Percentiles rank a stretch among this genome's conserved stretches.
These are phyloP conservation scores for Tiaroga cobitis DNA, from an alignment of 2,797 vertebrate genomes.

Conservation along the genomic window DNA sequence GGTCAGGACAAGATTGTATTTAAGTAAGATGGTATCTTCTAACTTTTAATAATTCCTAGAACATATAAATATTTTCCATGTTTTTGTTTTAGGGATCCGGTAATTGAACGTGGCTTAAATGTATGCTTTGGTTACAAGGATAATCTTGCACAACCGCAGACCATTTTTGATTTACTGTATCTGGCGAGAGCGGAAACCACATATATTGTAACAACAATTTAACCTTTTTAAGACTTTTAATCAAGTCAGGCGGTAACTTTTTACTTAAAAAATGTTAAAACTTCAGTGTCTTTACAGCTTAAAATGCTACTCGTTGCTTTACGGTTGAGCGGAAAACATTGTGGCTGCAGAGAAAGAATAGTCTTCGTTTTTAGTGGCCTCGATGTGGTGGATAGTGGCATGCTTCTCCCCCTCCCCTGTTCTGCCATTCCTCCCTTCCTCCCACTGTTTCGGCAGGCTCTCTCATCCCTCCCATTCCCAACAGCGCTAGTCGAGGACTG, in stretches of 20 bases:
- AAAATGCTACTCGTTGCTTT: not conserved
- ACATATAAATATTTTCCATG: conserved; percentile 47
- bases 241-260: conserved; percentile 21
- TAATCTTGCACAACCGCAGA: conserved; percentile 48
- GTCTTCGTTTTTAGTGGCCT: conserved; percentile 69
- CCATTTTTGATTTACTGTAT: conserved; percentile 52
- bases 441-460: conserved; percentile 68
- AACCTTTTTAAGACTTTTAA: conserved; percentile 32
- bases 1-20: conserved; percentile 26
- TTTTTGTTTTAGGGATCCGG: conserved; percentile 44
- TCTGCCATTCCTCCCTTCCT: conserved; percentile 60
- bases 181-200: conserved; percentile 48
- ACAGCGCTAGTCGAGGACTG: conserved; percentile 63
- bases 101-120: conserved; percentile 53
- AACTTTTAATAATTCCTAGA: conserved; percentile 43
- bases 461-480: conserved; percentile 53
- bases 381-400: conserved; percentile 70
- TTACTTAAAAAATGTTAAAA: not conserved
- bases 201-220: conserved; percentile 53
- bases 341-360: conserved; percentile 66
- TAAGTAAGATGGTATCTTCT: conserved; percentile 41
- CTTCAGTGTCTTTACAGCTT: conserved; percentile 8
- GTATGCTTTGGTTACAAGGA: conserved; percentile 42
- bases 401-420: conserved; percentile 62
- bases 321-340: conserved; percentile 69